phyloP scores from a whole-genome alignment of 2,113 vertebrate genomes.

The Indicator maculatus region DNA sequence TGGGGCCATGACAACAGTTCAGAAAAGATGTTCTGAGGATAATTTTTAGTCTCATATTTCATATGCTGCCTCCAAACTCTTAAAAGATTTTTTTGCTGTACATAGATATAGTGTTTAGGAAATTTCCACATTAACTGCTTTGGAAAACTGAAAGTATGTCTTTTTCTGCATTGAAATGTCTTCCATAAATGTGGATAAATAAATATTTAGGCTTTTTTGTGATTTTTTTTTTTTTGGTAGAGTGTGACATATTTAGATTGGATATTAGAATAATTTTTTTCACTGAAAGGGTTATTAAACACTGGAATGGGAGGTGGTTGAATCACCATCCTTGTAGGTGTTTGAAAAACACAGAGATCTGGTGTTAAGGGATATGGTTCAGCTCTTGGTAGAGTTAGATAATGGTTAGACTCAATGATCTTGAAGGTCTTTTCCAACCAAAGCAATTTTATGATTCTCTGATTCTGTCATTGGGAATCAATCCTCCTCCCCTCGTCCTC shows the following conservation, averaged over 20 bases:
- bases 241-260: neutral
- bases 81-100: neutral
- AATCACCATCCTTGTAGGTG: no score
- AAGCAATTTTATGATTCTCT: no score
- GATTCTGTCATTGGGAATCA: neutral
- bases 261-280: no score
- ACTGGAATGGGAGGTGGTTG: no score
- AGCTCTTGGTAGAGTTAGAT: no score
- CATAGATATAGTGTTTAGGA: neutral
- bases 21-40: slow-evolving; percentile 2
- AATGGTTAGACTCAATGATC: no score
- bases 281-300: no score
- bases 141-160: neutral
- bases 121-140: neutral
- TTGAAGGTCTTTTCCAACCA: no score
- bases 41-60: neutral
- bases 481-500: neutral
- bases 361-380: no score
- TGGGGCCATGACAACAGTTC: neutral
- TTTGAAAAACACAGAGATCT: no score
- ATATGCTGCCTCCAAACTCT: neutral
- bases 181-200: neutral
- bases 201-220: neutral
- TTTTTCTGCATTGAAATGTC: neutral
- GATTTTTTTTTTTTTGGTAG: neutral